A percentile compares a stretch with the other conserved stretches of the same genome.
These are phyloP conservation scores for Dasyurus viverrinus DNA, from an alignment of 2,113 vertebrate genomes.

Conservation along the genomic window DNA sequence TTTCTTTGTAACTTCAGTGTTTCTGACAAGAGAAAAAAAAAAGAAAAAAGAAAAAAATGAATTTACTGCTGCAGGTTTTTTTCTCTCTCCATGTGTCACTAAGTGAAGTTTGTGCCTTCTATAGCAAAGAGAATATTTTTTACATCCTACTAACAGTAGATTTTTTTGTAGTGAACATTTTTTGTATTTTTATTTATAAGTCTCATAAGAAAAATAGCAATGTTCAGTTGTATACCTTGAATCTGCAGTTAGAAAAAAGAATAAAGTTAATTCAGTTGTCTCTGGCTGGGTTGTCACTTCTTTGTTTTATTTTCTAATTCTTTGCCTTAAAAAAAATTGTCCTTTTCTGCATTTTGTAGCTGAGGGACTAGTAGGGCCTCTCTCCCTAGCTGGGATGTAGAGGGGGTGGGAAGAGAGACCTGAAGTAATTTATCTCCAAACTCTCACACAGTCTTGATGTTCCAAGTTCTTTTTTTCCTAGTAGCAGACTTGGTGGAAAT, in stretches of 20 bases:
- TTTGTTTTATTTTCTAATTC: not conserved
- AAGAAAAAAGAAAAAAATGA: conserved; percentile 83
- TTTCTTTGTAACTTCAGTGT: conserved; percentile 99
- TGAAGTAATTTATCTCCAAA: not conserved
- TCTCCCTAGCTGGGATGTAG: not conserved
- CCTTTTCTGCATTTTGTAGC: not conserved
- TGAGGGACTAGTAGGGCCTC: not conserved
- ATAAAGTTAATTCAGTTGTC: conserved; percentile 92
- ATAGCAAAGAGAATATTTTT: conserved; percentile 98
- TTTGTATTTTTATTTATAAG: conserved; percentile 99
- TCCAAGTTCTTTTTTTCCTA: not conserved
- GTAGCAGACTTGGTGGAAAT: not conserved
- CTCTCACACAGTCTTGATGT: not conserved
- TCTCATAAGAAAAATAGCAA: conserved; percentile 96
- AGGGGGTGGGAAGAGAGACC: not conserved
- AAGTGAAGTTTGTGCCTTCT: conserved; percentile 99
- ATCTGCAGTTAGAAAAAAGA: conserved; percentile 97
- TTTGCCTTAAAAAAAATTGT: not conserved
- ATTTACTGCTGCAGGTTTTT: conserved; percentile 98
- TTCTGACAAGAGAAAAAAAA: conserved; percentile 93
- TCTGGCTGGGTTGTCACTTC: conserved; percentile 66
- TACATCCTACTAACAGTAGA: conserved; percentile 99
- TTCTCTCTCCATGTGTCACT: conserved; percentile 99
- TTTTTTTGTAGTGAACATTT: conserved; percentile 98
- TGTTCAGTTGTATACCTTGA: conserved; percentile 99